Conservation (phyloP, 2,113 vertebrate species). For the Cepphus grylle region DNA sequence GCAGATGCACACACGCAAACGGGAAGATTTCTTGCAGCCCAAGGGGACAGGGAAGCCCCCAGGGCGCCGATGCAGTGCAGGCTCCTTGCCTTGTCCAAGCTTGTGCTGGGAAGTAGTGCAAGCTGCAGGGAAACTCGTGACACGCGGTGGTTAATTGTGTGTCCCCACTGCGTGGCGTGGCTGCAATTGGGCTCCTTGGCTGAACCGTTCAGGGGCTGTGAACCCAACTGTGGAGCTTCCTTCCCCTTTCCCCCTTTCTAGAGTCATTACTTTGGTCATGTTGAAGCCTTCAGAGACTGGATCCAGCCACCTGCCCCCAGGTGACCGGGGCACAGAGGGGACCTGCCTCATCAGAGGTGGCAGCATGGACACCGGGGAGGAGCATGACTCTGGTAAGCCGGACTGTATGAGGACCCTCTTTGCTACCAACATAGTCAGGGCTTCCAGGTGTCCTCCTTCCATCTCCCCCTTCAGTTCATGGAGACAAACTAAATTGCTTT, state of each 20-base stretch:
- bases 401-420: neutral
- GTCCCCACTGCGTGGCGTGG: neutral
- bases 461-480: neutral
- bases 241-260: neutral
- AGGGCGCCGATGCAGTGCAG: neutral
- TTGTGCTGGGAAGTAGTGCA: neutral
- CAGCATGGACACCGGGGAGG: neutral
- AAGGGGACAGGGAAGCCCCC: neutral
- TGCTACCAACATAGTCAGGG: neutral
- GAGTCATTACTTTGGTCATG: slow-evolving; percentile 60
- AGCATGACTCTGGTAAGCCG: neutral
- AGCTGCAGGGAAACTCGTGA: neutral
- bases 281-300: slow-evolving; percentile 25
- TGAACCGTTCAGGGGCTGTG: neutral
- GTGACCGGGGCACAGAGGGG: neutral
- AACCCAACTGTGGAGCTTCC: neutral
- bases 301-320: neutral
- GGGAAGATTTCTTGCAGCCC: neutral
- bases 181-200: neutral
- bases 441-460: neutral
- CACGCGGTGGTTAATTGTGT: fast-evolving
- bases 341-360: neutral
- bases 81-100: neutral
- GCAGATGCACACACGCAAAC: neutral
- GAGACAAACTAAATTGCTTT: slow-evolving; percentile 36